Evolutionary conservation across 2,888 invertebrate species (phyloP), one percentile per base, ranked within the genome.

Genomic region (Tromatobia lineatoria): DNA sequence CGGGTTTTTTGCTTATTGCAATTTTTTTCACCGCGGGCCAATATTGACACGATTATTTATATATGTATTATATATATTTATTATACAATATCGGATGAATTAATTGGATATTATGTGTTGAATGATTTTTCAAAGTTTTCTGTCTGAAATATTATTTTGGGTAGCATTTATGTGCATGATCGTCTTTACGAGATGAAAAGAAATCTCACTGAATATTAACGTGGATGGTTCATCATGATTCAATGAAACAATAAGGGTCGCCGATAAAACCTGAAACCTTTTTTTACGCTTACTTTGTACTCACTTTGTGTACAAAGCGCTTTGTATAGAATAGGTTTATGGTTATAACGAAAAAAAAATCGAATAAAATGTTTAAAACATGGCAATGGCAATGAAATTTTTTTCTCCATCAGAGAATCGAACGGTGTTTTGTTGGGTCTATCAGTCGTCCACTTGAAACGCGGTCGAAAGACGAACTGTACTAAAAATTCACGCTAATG

Each of bases 61-160:
- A 38, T 38, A 38, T 38, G 1, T 38, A 2, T 73, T 8, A n/a
- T 23, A 23, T 29, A 47, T n/a, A 23, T 38, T n/a, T 23, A 25
- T 23, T 10, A 64, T 15, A 20, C 52, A 38, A 38, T 10, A 38
- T 38, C 54, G 18, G 18, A 18, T 50, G 59, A 67, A 66, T 64
- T 75, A 38, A 18, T 15, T 13, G 38, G 38, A 38, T 38, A 10
- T 38, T 10, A 1, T 71, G 73, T 42, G 73, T 67, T 82, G 77
- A 25, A 77, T 77, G 76, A 81, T 76, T 57, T 57, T 34, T 18
- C 15, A 50, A n/a, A 61, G 18, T 34, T 54, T 18, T 52, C 52
- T 42, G 4, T 10, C 1, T 10, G 23, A 23, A 13, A 7, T 25
- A 25, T 3, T 25, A 25, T 54, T 15, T 23, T 25, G 11, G 1